A percentile compares a stretch with the other conserved stretches of the same genome.
These are phyloP conservation scores for Pogonognathellus flavescens DNA, from an alignment of 1,140 invertebrate species.

Conservation along the genomic window DNA sequence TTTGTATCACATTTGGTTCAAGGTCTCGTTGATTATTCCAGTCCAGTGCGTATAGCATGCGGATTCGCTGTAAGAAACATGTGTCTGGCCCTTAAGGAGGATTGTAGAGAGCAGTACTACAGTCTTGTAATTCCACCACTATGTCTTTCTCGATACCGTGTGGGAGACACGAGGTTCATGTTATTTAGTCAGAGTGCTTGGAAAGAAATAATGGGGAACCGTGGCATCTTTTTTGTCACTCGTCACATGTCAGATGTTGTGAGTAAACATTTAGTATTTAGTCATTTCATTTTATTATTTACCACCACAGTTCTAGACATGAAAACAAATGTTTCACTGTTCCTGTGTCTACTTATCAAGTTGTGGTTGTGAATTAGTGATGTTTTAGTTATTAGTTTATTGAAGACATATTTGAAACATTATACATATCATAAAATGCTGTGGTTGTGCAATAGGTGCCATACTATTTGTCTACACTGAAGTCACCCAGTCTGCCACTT, in stretches of 20 bases:
- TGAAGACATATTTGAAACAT: no score
- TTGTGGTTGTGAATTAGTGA: no score
- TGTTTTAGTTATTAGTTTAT: no score
- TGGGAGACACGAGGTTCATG: background rate
- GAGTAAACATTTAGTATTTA: constrained; percentile 1
- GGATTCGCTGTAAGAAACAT: background rate
- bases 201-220: background rate
- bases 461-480: no score
- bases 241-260: background rate
- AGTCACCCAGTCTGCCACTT: no score
- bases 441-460: no score
- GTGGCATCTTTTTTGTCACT: background rate
- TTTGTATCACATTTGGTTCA: background rate
- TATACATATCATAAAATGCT: no score
- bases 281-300: no score
- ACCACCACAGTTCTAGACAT: no score
- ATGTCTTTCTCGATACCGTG: background rate
- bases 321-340: no score
- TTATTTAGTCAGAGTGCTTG: background rate
- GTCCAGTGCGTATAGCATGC: background rate
- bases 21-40: background rate
- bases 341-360: no score
- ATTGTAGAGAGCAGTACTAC: background rate
- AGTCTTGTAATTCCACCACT: background rate
- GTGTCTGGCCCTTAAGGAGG: background rate